Conservation (phyloP, 2,113 vertebrate species). For the Perognathus longimembris region DNA sequence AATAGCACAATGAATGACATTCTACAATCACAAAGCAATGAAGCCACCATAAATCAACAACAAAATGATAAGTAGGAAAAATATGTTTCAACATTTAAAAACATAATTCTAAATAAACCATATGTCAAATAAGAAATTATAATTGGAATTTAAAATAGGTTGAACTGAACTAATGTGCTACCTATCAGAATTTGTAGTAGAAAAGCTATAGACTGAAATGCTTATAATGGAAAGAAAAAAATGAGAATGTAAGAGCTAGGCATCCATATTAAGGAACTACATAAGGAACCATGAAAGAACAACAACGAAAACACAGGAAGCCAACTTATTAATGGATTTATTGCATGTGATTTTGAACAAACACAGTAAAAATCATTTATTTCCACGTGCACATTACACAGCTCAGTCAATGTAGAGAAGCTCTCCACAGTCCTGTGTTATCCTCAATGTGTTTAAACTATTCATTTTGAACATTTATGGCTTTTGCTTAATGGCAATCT, state of each 20-base stretch:
- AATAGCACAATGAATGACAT: constrained; percentile 45
- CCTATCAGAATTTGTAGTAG: not conserved
- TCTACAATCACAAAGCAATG: constrained; percentile 33
- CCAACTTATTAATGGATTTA: too few species aligned
- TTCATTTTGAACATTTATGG: too few species aligned
- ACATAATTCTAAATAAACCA: constrained; percentile 51
- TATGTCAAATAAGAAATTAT: constrained; percentile 45
- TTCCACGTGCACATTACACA: too few species aligned
- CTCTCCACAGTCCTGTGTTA: too few species aligned
- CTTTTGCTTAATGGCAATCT: too few species aligned
- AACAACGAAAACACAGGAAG: not conserved
- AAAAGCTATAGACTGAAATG: constrained; percentile 29
- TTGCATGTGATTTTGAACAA: too few species aligned
- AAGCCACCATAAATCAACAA: constrained; percentile 50
- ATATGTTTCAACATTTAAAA: not conserved
- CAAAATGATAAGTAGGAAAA: constrained; percentile 37
- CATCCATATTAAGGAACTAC: not conserved
- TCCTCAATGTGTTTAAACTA: too few species aligned
- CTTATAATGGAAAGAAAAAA: not conserved
- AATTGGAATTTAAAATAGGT: constrained; percentile 10
- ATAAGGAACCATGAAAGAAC: constrained; percentile 16
- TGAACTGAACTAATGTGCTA: constrained; percentile 26
- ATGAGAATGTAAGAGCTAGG: not conserved
- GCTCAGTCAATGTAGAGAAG: too few species aligned
- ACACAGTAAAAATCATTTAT: too few species aligned